These are phyloP conservation scores for Abrostola triplasia DNA, from an alignment of 2,888 invertebrate species.

Conservation along the genomic window DNA sequence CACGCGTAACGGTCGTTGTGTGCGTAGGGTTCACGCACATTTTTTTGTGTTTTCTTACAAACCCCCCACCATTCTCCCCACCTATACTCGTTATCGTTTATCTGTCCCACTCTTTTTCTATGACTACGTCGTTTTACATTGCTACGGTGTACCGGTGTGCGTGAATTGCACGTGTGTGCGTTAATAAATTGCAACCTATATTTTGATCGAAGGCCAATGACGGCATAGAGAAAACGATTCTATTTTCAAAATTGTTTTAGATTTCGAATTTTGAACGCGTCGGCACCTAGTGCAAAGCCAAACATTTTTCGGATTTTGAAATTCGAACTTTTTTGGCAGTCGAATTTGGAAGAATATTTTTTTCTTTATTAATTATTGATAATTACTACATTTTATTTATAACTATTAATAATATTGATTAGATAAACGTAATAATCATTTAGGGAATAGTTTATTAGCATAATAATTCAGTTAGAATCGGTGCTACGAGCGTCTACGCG, in stretches of 20 bases:
- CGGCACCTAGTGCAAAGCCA: neutral
- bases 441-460: constrained; percentile 21
- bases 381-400: neutral
- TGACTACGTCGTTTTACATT: constrained; percentile 72
- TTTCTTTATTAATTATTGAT: neutral
- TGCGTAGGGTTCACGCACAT: constrained; percentile 84
- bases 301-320: constrained; percentile 14
- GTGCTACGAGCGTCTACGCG: constrained; percentile 66
- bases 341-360: constrained; percentile 18
- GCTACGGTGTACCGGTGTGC: constrained; percentile 68
- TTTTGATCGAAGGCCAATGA: constrained; percentile 86
- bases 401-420: neutral
- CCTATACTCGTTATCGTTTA: constrained; percentile 79
- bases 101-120: constrained; percentile 88
- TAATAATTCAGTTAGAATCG: constrained; percentile 34
- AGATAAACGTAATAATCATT: neutral
- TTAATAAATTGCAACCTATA: constrained; percentile 87
- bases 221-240: constrained; percentile 67
- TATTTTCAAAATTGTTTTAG: constrained; percentile 51
- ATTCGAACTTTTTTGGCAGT: constrained; percentile 40
- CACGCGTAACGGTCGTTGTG: constrained; percentile 65
- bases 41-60: constrained; percentile 83
- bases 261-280: constrained; percentile 17
- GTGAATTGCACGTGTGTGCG: constrained; percentile 72
- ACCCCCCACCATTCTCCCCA: constrained; percentile 78